A percentile compares a stretch with the other conserved stretches of the same genome.
Conservation (phyloP, 2,113 vertebrate genomes). For the Ciconia maguari region DNA sequence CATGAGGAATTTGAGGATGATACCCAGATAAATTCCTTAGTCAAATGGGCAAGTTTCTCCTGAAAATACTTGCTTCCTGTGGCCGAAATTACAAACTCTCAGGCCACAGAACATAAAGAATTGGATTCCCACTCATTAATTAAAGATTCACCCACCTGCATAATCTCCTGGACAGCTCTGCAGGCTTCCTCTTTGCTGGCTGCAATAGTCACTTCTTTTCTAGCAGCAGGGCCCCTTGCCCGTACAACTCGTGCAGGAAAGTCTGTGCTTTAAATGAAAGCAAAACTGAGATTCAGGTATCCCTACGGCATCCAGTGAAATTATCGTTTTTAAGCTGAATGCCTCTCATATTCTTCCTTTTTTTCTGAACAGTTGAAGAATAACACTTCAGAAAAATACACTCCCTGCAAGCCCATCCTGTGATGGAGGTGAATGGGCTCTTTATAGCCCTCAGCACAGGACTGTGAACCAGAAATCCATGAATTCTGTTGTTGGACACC, state of each 20-base stretch:
- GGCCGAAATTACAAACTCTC: not conserved
- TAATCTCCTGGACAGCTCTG: constrained; percentile 84
- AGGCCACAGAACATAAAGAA: not conserved
- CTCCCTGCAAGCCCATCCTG: not conserved
- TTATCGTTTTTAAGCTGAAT: not conserved
- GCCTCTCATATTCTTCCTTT: not conserved
- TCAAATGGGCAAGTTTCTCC: not conserved
- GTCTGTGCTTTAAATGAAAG: constrained; percentile 73
- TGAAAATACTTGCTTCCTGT: not conserved
- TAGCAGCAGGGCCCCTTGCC: constrained; percentile 81
- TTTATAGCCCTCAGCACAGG: not conserved
- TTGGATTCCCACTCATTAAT: not conserved
- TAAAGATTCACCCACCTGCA: constrained; percentile 78
- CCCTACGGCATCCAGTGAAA: not conserved
- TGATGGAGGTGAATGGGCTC: not conserved
- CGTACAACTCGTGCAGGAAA: constrained; percentile 88
- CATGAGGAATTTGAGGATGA: not conserved
- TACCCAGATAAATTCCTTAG: not conserved
- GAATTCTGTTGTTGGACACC: not conserved
- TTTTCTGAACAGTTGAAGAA: not conserved
- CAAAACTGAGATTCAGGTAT: not conserved
- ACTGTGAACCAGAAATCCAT: not conserved
- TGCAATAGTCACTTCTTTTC: constrained; percentile 85
- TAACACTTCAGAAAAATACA: not conserved
- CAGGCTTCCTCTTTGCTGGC: constrained; percentile 84